Evolutionary conservation across 53 echinoderm and acorn worm species (phyloP), one percentile per base, ranked within the genome.

Genomic region (Stichopus horrens): DNA sequence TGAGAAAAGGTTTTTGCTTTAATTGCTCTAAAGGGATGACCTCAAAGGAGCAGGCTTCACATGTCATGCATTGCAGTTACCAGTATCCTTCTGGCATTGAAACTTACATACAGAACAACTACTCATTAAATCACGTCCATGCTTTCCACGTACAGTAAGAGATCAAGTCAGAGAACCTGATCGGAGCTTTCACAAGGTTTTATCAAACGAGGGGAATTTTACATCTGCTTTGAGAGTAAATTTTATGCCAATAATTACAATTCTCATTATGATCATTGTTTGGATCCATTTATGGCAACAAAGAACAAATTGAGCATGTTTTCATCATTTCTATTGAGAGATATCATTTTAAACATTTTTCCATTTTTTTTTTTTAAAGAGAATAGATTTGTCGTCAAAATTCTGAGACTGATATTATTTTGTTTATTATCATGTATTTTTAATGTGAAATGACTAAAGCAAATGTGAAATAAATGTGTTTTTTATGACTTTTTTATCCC

Each of bases 391-490:
- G 63, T 16, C 7, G 63, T 6, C 5, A 63, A 63, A 53, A 79
- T 54, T 7, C 16, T 54, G 13, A 77, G 54, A 77, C 55, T 13
- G 19, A 79, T 54, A 55, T 54, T 53, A 13, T 63, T 37, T 37
- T 37, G 51, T 79, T 79, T 53, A 53, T 11, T n/a, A 18, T 79
- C 53, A 53, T 79, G 79, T 79, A 54, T 55, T 79, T 79, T 79
- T 79, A 79, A 79, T 19, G 79, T 79, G 79, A 79, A 79, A 54
- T 79, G 79, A 55, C 16, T 52, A 53, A 37, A 37, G 11, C 51
- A 79, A 79, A 52, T 79, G 79, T 79, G 79, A 79, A 53, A 79
- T 79, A 55, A 79, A 79, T 79, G 79, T 79, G 55, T 55, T 79
- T 79, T 79, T 75, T 53, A 79, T 53, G 79, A 79, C 19, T 79